Evolutionary conservation across 2,797 vertebrate species (phyloP).

Genomic region (Scyliorhinus canicula): DNA sequence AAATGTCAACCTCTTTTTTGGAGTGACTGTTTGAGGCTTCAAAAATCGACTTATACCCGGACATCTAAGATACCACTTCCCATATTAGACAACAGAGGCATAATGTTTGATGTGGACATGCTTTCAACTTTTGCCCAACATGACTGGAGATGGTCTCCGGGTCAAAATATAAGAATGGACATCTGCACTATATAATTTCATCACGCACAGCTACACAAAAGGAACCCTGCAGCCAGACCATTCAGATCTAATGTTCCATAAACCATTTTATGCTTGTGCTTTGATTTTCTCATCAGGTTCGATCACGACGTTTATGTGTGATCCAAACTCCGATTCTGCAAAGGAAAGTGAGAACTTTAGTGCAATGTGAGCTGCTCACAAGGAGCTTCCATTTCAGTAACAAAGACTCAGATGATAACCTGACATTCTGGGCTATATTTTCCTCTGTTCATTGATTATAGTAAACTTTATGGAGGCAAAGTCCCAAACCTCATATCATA

Average conservation of each 20-base stretch:
- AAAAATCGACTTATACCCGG: no score
- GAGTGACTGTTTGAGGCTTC: no score
- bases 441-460: background rate
- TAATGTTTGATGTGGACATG: background rate
- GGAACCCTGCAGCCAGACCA: background rate
- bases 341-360: conserved; percentile 31
- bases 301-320: conserved; percentile 68
- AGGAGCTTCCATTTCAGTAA: background rate
- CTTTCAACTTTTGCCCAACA: background rate
- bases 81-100: background rate
- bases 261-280: conserved; percentile 53
- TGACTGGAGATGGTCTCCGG: background rate
- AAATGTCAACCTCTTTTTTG: no score
- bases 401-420: background rate
- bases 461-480: background rate
- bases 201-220: background rate
- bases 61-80: background rate
- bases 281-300: conserved; percentile 62
- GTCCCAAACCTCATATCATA: background rate
- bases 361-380: background rate
- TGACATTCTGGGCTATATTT: background rate
- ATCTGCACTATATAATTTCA: background rate
- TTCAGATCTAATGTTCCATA: background rate
- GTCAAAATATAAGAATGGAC: background rate
- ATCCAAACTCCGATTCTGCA: conserved; percentile 72